Conservation (phyloP, 2,797 vertebrate genomes). For the Perodicticus potto region DNA sequence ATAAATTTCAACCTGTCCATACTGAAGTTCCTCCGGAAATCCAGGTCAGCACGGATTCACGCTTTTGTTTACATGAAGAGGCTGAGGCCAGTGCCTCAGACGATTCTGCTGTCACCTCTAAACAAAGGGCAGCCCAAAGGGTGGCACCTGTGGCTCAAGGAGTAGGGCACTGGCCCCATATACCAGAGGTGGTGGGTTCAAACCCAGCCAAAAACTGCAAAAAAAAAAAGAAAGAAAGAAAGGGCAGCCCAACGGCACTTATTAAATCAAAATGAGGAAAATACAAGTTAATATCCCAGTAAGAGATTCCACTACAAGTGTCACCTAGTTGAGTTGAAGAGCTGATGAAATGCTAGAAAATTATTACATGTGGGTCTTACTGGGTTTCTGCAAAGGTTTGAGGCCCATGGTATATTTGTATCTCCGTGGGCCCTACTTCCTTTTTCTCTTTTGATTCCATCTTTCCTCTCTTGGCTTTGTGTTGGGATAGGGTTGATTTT, state of each 20-base stretch:
- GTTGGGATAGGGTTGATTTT: neutral
- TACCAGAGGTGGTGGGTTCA: neutral
- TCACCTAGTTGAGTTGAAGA: neutral
- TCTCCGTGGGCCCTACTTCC: fast-evolving
- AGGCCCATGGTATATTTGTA: fast-evolving
- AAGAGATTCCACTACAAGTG: too few species aligned
- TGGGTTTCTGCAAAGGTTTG: neutral
- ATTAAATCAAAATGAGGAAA: neutral
- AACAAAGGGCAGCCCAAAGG: neutral
- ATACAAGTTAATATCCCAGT: neutral
- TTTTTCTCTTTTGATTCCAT: neutral
- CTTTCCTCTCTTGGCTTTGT: neutral
- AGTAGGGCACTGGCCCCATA: too few species aligned
- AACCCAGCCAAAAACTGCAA: neutral
- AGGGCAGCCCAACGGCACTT: neutral
- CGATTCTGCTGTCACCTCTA: neutral
- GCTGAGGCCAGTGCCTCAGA: constrained; percentile 19
- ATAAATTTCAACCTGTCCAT: neutral
- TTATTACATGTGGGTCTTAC: neutral
- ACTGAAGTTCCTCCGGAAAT: neutral
- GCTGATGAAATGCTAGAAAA: neutral
- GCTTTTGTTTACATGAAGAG: constrained; percentile 25
- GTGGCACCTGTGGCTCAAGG: too few species aligned
- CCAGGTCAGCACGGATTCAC: neutral
- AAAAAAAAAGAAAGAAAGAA: neutral